These are phyloP conservation scores for Nomada ruficornis DNA, from an alignment of 2,888 invertebrate species.

Conservation along the genomic window DNA sequence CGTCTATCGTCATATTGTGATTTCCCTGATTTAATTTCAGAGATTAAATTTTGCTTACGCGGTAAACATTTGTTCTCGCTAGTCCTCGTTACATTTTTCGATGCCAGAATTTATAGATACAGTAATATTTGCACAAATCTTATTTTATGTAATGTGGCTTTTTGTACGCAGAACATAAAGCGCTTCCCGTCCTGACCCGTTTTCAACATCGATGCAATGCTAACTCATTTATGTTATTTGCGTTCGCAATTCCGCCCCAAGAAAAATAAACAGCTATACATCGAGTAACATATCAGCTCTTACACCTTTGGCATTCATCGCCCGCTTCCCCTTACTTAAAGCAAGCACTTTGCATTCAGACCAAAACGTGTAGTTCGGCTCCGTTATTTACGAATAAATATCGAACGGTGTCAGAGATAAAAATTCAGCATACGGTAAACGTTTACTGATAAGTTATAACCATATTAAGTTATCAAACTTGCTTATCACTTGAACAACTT, in stretches of 20 bases:
- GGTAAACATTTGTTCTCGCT: too few relatives aligned
- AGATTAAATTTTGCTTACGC: too few relatives aligned
- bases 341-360: background rate
- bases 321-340: background rate
- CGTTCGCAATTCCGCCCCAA: constrained; percentile 12
- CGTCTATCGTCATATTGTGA: too few relatives aligned
- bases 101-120: too few relatives aligned
- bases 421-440: background rate
- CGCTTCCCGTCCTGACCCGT: background rate
- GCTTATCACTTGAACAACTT: too few relatives aligned
- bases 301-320: constrained; percentile 8
- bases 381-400: constrained; percentile 4
- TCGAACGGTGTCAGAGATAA: background rate
- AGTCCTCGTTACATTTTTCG: too few relatives aligned
- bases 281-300: background rate
- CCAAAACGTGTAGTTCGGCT: background rate
- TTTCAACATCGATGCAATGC: constrained; percentile 1
- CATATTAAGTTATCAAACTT: too few relatives aligned
- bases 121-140: too few relatives aligned
- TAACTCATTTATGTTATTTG: constrained; percentile 20
- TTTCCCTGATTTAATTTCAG: too few relatives aligned
- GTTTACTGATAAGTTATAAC: background rate
- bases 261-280: constrained; percentile 27
- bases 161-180: background rate
- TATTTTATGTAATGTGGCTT: too few relatives aligned